A percentile compares a stretch with the other conserved stretches of the same genome.
These are phyloP conservation scores for Sinocyclocheilus anophthalmus DNA, from an alignment of 2,113 vertebrate species.

Conservation along the genomic window DNA sequence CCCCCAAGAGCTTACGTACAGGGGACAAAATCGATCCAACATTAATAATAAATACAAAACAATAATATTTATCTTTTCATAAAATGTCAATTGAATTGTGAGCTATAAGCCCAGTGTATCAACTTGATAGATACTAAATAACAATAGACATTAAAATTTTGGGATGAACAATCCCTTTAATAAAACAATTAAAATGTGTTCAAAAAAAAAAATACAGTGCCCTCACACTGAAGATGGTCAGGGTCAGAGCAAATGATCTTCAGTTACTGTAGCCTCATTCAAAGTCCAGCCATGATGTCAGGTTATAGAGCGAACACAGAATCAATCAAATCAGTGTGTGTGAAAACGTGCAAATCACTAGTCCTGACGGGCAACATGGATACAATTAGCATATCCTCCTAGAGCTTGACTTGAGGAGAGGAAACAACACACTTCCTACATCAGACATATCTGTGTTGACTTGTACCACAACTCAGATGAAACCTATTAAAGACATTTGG, in stretches of 20 bases:
- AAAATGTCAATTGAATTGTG: background rate
- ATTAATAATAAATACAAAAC: no score
- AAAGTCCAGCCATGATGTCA: background rate
- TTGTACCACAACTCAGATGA: background rate
- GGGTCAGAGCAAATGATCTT: background rate
- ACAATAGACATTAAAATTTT: background rate
- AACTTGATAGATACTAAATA: no score
- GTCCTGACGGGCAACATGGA: background rate
- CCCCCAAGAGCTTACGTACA: no score
- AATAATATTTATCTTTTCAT: background rate
- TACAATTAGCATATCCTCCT: background rate
- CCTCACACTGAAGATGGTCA: background rate
- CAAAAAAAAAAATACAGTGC: background rate
- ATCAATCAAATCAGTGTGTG: constrained; percentile 2
- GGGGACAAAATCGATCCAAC: no score
- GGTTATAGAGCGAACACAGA: background rate
- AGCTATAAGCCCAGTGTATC: background rate
- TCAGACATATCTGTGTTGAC: background rate
- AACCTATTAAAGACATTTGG: background rate
- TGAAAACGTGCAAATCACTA: constrained; percentile 9
- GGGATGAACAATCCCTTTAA: background rate
- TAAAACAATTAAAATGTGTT: background rate
- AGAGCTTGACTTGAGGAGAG: background rate
- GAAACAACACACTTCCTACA: background rate
- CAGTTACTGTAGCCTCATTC: constrained; percentile 2